Percentiles rank a stretch among this genome's conserved stretches.
These are phyloP conservation scores for Ophion obscuratus DNA, from an alignment of 2,888 invertebrate species.

Conservation along the genomic window DNA sequence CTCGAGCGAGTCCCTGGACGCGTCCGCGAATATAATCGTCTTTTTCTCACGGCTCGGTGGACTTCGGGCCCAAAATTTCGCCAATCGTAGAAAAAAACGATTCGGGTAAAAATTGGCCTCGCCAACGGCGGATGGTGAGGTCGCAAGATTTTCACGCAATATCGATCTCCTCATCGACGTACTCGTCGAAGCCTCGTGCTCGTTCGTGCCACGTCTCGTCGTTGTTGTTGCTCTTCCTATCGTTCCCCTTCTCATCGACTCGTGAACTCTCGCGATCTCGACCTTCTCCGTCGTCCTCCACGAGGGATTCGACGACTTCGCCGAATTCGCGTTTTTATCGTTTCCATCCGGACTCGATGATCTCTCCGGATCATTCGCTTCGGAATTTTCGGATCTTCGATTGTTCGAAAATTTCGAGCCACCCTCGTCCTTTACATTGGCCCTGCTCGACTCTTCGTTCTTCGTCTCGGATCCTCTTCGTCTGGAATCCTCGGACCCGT, in stretches of 20 bases:
- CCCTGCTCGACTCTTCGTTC: too few relatives aligned
- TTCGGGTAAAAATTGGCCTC: slow-evolving; percentile 1
- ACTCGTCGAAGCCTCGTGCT: slow-evolving; percentile 50
- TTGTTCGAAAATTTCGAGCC: neutral
- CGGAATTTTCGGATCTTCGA: neutral
- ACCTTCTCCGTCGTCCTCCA: neutral
- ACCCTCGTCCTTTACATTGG: too few relatives aligned
- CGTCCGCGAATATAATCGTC: slow-evolving; percentile 21
- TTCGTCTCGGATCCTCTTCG: too few relatives aligned
- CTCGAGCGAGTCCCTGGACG: slow-evolving; percentile 53
- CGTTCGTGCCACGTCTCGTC: neutral
- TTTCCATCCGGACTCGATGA: neutral
- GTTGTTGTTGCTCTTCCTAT: neutral
- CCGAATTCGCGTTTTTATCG: neutral
- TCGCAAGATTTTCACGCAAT: slow-evolving; percentile 45
- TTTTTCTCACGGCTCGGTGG: slow-evolving; percentile 40
- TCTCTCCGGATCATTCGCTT: neutral
- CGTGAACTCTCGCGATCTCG: slow-evolving; percentile 25
- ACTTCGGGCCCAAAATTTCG: slow-evolving; percentile 42
- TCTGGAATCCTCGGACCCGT: too few relatives aligned
- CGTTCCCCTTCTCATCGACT: slow-evolving; percentile 18
- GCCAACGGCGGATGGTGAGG: too few relatives aligned
- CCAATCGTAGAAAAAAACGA: slow-evolving; percentile 24
- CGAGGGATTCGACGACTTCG: neutral
- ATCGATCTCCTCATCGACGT: slow-evolving; percentile 41